Conservation (phyloP, 2,888 invertebrate genomes). For the Callinectes sapidus region DNA sequence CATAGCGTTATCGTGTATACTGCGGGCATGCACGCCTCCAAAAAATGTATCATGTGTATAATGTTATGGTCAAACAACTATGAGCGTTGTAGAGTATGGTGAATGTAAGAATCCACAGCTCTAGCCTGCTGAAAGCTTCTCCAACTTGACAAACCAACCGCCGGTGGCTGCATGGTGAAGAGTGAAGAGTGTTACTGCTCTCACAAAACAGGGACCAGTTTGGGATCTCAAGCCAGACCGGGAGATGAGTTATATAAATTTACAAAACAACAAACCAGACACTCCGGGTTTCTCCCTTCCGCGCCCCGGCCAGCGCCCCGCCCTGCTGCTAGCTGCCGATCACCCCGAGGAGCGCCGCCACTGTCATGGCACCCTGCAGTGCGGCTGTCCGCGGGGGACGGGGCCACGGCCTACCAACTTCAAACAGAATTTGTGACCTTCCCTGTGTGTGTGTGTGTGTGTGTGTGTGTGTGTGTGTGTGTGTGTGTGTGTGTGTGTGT, state of each 20-base stretch:
- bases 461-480: not conserved
- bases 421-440: not conserved
- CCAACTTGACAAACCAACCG: not conserved
- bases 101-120: not conserved
- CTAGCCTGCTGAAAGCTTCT: not conserved
- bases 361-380: not conserved
- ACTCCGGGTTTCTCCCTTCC: not conserved
- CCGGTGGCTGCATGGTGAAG: not conserved
- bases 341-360: not conserved
- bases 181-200: not conserved
- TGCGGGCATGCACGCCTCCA: not conserved
- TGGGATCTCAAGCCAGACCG: not conserved
- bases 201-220: not conserved
- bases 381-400: not conserved
- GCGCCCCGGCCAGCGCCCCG: not conserved
- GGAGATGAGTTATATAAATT: not conserved
- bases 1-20: slow-evolving; percentile 6
- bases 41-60: not conserved
- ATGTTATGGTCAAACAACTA: not conserved
- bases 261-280: slow-evolving; percentile 22
- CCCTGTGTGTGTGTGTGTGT: not conserved
- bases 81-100: not conserved
- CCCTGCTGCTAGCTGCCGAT: not conserved
- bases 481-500: not conserved
- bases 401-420: not conserved